A percentile compares a stretch with the other conserved stretches of the same genome.
Evolutionary conservation across 2,797 vertebrate species (phyloP).

Genomic region (Myiotriccus ornatus): DNA sequence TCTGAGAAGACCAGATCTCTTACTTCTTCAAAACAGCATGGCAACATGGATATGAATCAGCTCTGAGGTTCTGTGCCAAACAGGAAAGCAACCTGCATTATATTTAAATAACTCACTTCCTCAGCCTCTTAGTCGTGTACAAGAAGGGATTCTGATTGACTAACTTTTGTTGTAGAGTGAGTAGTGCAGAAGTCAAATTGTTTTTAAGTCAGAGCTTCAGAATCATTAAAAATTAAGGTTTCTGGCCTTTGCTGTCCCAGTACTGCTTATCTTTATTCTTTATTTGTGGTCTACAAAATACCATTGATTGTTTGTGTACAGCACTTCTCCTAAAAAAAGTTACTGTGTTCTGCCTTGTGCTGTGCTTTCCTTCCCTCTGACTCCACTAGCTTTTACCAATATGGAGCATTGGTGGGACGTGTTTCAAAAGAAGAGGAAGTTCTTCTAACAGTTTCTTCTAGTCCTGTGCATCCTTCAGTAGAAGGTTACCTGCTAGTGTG

Average conservation of each 20-base stretch:
- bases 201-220: background rate
- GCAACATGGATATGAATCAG: slow-evolving; percentile 39
- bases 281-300: background rate
- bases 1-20: slow-evolving; percentile 11
- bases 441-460: background rate
- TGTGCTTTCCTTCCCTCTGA: background rate
- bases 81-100: slow-evolving; percentile 40
- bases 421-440: background rate
- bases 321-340: background rate
- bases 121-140: slow-evolving; percentile 18
- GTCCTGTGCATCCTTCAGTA: background rate
- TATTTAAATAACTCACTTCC: slow-evolving; percentile 52
- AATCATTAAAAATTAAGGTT: slow-evolving; percentile 5
- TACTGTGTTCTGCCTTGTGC: background rate
- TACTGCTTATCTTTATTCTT: slow-evolving; percentile 28
- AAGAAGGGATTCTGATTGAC: background rate
- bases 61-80: slow-evolving; percentile 31
- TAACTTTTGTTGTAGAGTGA: background rate
- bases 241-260: background rate
- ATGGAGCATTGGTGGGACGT: background rate
- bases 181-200: background rate
- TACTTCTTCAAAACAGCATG: slow-evolving; percentile 16
- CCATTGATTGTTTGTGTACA: background rate
- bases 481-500: background rate
- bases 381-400: background rate